These are phyloP conservation scores for Petrocephalus schoutedeni DNA, from an alignment of 2,797 vertebrate species.

Conservation along the genomic window DNA sequence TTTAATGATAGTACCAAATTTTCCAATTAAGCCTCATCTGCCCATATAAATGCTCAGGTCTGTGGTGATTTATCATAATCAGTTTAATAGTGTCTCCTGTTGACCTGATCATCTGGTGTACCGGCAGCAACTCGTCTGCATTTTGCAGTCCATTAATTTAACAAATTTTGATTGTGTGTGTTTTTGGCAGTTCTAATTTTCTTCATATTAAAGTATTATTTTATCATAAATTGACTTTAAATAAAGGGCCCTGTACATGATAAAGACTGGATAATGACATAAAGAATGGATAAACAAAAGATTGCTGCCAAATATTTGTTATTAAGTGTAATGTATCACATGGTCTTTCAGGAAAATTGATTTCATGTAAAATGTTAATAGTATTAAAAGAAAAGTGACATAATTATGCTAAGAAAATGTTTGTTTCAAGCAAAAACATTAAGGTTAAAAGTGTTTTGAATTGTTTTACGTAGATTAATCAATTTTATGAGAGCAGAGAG, in stretches of 20 bases:
- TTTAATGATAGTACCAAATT: conserved; percentile 57
- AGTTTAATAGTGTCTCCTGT: conserved; percentile 69
- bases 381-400: conserved; percentile 58
- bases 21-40: conserved; percentile 60
- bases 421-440: conserved; percentile 53
- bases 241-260: conserved; percentile 45
- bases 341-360: background rate
- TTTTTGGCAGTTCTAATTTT: conserved; percentile 77
- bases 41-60: conserved; percentile 50
- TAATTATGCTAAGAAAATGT: conserved; percentile 45
- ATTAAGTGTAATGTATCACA: conserved; percentile 22
- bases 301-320: conserved; percentile 33
- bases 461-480: conserved; percentile 59
- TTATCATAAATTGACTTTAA: conserved; percentile 52
- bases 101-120: conserved; percentile 73
- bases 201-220: conserved; percentile 39
- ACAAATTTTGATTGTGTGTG: conserved; percentile 71
- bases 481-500: conserved; percentile 53
- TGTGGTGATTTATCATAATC: conserved; percentile 74
- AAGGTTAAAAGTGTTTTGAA: conserved; percentile 55
- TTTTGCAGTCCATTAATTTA: conserved; percentile 80
- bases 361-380: conserved; percentile 49
- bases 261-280: conserved; percentile 40
- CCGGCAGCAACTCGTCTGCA: conserved; percentile 63
- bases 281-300: conserved; percentile 57